Conservation (phyloP, 2,797 vertebrate species). For the Microhierax caerulescens region DNA sequence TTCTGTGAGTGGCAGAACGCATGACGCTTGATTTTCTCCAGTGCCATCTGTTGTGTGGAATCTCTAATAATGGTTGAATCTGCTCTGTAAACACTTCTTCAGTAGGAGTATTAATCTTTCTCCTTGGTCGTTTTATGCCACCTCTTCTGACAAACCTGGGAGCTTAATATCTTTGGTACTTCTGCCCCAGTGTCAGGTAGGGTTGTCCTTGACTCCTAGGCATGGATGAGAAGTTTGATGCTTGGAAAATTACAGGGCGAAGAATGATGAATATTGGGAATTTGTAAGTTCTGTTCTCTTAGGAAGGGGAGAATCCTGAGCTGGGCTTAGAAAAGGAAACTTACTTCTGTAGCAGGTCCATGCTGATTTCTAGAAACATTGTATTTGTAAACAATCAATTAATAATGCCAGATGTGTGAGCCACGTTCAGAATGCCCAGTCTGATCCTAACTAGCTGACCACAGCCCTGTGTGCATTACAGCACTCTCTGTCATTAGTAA, state of each 20-base stretch:
- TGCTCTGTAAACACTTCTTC: not conserved
- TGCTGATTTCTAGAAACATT: not conserved
- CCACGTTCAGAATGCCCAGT: rapidly evolving
- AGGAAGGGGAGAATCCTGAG: not conserved
- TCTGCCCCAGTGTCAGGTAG: not conserved
- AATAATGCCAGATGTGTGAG: not conserved
- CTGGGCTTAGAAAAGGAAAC: not conserved
- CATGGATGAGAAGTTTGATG: not conserved
- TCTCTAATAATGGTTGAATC: constrained; percentile 25
- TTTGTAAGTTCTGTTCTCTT: not conserved
- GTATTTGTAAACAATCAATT: not conserved
- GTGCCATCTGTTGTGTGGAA: constrained; percentile 21
- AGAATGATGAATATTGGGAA: not conserved
- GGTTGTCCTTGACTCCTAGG: not conserved
- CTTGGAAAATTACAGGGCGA: not conserved
- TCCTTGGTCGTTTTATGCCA: not conserved
- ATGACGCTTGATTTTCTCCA: constrained; percentile 1
- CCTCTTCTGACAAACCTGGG: not conserved
- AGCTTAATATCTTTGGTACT: not conserved
- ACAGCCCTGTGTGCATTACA: not conserved
- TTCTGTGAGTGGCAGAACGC: constrained; percentile 18
- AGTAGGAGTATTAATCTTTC: not conserved
- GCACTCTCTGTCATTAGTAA: not conserved
- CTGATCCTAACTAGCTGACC: not conserved
- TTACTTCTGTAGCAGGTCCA: not conserved